Conservation (phyloP, 1,140 invertebrate genomes). For the Zaprionus nigranus region DNA sequence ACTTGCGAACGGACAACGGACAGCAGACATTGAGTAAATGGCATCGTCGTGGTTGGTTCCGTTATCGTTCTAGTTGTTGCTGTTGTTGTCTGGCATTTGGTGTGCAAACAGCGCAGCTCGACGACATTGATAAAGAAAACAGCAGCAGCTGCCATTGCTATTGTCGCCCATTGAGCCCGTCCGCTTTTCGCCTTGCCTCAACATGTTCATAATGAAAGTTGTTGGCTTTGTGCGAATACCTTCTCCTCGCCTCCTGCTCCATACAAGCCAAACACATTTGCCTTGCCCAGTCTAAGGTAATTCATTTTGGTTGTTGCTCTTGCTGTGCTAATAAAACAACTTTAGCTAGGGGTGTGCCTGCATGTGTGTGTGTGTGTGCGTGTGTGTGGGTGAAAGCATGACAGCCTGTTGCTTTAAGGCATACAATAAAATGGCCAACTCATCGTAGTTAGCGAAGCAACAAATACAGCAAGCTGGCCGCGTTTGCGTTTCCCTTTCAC, state of each 20-base stretch:
- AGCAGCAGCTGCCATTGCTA: constrained; percentile 34
- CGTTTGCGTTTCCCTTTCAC: constrained; percentile 30
- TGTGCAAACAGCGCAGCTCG: constrained; percentile 51
- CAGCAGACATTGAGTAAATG: constrained; percentile 47
- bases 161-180: constrained; percentile 18
- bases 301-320: constrained; percentile 39
- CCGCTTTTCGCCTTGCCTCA: constrained; percentile 15
- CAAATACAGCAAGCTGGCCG: constrained; percentile 43
- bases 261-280: constrained; percentile 43
- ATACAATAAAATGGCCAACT: constrained; percentile 46
- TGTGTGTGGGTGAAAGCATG: constrained; percentile 3
- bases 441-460: constrained; percentile 33
- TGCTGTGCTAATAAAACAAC: constrained; percentile 50
- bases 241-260: background rate
- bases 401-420: constrained; percentile 49
- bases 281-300: constrained; percentile 44
- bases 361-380: background rate
- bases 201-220: constrained; percentile 42
- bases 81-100: constrained; percentile 42
- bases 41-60: constrained; percentile 11
- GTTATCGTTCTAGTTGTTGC: background rate
- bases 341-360: constrained; percentile 4
- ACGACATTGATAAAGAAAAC: constrained; percentile 52
- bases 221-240: constrained; percentile 20
- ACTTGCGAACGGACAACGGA: constrained; percentile 44